A percentile compares a stretch with the other conserved stretches of the same genome.
These are phyloP conservation scores for Eupithecia vulgata DNA, from an alignment of 2,888 invertebrate genomes.

Conservation along the genomic window DNA sequence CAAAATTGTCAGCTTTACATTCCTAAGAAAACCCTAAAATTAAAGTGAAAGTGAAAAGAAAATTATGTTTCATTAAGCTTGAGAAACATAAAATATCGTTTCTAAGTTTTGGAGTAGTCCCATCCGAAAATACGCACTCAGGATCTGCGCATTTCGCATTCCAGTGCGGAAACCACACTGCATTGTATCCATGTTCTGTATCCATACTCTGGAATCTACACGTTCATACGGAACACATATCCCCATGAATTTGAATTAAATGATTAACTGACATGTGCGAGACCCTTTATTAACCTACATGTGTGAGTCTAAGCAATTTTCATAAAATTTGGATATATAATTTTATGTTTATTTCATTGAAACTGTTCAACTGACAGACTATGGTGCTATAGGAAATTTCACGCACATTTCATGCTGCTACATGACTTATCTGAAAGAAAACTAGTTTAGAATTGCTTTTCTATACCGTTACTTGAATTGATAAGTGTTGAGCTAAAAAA, in stretches of 20 bases:
- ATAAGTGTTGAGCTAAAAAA: background rate
- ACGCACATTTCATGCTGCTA: too few relatives aligned
- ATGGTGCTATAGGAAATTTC: too few relatives aligned
- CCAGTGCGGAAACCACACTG: conserved; percentile 22
- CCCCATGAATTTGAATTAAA: background rate
- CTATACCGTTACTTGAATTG: background rate
- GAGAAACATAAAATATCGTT: background rate
- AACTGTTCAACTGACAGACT: too few relatives aligned
- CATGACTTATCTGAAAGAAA: too few relatives aligned
- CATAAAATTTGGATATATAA: background rate
- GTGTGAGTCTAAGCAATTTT: background rate
- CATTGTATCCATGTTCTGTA: conserved; percentile 24
- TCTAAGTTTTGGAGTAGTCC: conserved; percentile 24
- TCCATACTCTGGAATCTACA: conserved; percentile 14
- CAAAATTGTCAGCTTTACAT: too few relatives aligned
- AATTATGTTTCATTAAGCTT: background rate
- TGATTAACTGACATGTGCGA: background rate
- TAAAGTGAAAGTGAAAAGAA: background rate
- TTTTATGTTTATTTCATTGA: too few relatives aligned
- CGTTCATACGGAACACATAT: conserved; percentile 4
- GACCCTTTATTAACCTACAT: background rate
- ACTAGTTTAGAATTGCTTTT: background rate
- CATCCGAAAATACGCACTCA: conserved; percentile 16
- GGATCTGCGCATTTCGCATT: conserved; percentile 30
- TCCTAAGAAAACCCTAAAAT: background rate